Conservation (phyloP, 53 echinoderm and acorn worm species). For the Crossaster papposus region DNA sequence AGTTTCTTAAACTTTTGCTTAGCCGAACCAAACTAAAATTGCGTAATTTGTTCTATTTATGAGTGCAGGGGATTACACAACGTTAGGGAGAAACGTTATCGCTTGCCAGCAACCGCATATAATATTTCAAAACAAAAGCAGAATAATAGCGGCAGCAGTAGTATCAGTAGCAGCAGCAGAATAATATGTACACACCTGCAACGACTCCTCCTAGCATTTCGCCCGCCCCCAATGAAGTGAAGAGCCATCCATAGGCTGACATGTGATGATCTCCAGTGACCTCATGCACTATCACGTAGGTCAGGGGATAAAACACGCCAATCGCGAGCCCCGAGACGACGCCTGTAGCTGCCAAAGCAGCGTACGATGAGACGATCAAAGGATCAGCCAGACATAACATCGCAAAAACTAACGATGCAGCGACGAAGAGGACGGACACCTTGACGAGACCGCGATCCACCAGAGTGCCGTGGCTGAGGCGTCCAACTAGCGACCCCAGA, state of each 20-base stretch:
- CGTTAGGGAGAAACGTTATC: no score
- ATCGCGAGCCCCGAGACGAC: not conserved
- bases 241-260: conserved; percentile 24
- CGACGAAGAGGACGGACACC: not conserved
- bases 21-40: no score
- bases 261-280: not conserved
- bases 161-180: no score
- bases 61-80: no score
- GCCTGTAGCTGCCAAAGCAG: not conserved
- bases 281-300: not conserved
- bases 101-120: no score
- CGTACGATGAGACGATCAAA: not conserved
- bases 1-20: no score
- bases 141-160: no score
- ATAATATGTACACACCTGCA: conserved; percentile 11
- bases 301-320: not conserved
- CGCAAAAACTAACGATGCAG: not conserved
- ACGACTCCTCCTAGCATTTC: not conserved
- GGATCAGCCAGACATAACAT: not conserved
- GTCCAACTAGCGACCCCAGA: not conserved
- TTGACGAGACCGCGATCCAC: conserved; percentile 13
- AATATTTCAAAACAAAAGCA: not conserved
- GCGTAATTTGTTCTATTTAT: no score
- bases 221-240: conserved; percentile 3
- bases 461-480: conserved; percentile 13